A percentile compares a stretch with the other conserved stretches of the same genome.
Evolutionary conservation across 2,888 invertebrate genomes (phyloP).

Genomic region (Tachystola acroxantha): DNA sequence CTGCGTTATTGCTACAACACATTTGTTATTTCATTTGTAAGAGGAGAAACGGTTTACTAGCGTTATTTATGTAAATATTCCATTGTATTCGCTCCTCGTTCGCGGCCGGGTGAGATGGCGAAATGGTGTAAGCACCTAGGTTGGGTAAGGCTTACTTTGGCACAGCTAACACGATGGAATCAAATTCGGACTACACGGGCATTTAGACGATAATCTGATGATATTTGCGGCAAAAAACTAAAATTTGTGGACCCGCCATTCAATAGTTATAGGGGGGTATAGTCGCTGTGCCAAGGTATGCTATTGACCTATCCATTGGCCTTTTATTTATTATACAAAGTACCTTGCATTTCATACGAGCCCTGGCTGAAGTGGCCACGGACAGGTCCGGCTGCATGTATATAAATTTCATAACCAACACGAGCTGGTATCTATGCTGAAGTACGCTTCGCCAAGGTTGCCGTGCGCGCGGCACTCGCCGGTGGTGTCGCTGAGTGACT

Average conservation of each 20-base stretch:
- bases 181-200: no score
- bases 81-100: constrained; percentile 25
- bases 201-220: no score
- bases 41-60: constrained; percentile 37
- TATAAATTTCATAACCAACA: constrained; percentile 96
- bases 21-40: constrained; percentile 38
- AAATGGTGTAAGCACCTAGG: background rate
- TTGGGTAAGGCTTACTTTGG: no score
- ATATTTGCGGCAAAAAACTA: no score
- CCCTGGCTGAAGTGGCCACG: constrained; percentile 97
- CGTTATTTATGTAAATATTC: constrained; percentile 41
- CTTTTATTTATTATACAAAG: no score
- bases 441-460: constrained; percentile 96
- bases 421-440: constrained; percentile 97
- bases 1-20: constrained; percentile 10
- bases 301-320: no score
- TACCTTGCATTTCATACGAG: no score
- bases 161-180: no score
- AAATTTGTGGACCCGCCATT: no score
- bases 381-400: constrained; percentile 99
- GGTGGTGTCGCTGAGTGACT: constrained; percentile 94
- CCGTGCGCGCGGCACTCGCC: constrained; percentile 97
- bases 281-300: no score
- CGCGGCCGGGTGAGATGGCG: background rate
- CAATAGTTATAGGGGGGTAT: no score